A percentile compares a stretch with the other conserved stretches of the same genome.
These are phyloP conservation scores for Polymixis lichenea DNA, from an alignment of 2,888 invertebrate species.

Conservation along the genomic window DNA sequence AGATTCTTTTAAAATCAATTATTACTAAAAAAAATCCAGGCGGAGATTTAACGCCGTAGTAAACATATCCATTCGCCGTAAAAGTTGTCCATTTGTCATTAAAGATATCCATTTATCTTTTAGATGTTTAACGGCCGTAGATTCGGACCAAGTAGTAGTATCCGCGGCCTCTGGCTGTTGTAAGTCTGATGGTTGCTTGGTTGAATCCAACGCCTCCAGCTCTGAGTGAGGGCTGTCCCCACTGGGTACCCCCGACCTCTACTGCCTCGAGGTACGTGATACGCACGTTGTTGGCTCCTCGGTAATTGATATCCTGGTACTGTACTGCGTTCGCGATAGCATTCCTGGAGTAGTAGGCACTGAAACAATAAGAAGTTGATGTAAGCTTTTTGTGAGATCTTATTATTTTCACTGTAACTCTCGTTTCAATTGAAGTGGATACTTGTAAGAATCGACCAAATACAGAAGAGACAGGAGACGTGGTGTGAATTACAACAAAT, in stretches of 20 bases:
- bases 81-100: not conserved
- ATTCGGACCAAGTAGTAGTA: slow-evolving; percentile 81
- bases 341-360: slow-evolving; percentile 54
- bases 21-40: not conserved
- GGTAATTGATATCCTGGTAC: slow-evolving; percentile 78
- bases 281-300: slow-evolving; percentile 74
- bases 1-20: not conserved
- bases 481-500: not conserved
- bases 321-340: slow-evolving; percentile 75
- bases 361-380: not conserved
- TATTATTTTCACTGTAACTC: not conserved
- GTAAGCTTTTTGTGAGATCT: not conserved
- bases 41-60: no score
- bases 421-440: not conserved
- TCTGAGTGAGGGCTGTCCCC: slow-evolving; percentile 72
- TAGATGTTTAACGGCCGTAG: slow-evolving; percentile 76
- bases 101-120: not conserved
- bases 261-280: slow-evolving; percentile 76
- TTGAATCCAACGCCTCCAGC: slow-evolving; percentile 74
- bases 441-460: not conserved
- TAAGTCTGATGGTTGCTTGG: slow-evolving; percentile 78
- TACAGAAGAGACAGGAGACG: no score
- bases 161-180: slow-evolving; percentile 77
- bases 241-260: slow-evolving; percentile 80
- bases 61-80: not conserved